Conservation (phyloP, 2,113 vertebrate genomes). For the Heptranchias perlo region DNA sequence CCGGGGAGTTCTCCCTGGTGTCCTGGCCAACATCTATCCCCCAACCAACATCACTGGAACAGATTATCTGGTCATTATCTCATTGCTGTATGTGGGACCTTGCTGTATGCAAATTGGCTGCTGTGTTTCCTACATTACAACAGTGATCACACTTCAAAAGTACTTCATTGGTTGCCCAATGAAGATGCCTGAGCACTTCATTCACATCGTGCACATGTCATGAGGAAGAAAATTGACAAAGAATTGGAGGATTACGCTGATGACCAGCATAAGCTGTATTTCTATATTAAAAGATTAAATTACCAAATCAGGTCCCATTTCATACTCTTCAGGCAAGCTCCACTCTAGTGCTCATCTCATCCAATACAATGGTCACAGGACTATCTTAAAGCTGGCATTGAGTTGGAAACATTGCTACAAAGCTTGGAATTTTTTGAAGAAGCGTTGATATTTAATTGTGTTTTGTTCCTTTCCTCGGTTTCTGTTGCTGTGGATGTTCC, state of each 20-base stretch:
- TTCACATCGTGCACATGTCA: neutral
- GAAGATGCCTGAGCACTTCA: neutral
- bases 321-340: neutral
- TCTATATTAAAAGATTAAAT: neutral
- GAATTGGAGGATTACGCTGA: neutral
- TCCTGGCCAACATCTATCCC: no score
- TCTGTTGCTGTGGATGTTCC: neutral
- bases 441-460: neutral
- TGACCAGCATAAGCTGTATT: neutral
- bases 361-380: neutral
- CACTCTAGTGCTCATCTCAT: neutral
- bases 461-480: neutral
- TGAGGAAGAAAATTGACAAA: neutral
- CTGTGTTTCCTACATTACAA: no score
- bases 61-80: no score
- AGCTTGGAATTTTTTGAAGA: neutral
- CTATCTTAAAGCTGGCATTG: neutral
- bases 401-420: neutral
- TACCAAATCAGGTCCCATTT: neutral
- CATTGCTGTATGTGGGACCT: no score
- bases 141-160: no score
- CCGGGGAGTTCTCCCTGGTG: no score
- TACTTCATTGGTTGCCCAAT: no score
- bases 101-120: no score
- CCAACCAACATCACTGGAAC: no score